phyloP scores from a whole-genome alignment of 2,797 vertebrate species.

The Cephalopachus bancanus region DNA sequence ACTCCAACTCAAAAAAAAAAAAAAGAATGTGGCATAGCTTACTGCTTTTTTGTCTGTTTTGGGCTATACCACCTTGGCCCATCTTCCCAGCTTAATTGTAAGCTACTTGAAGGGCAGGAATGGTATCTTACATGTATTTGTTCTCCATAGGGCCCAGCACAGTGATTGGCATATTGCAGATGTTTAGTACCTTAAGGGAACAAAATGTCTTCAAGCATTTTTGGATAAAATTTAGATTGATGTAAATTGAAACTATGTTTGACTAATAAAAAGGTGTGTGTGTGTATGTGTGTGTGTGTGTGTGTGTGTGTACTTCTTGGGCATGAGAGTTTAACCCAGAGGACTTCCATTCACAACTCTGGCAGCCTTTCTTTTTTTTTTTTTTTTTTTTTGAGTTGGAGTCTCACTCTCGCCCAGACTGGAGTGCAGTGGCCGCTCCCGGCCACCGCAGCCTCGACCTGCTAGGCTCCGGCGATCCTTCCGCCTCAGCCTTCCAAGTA shows the following conservation, averaged over 20 bases:
- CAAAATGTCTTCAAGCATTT: conserved; percentile 49
- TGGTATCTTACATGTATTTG: not conserved
- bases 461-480: too few relatives aligned
- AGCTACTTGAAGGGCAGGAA: not conserved
- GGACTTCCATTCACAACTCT: not conserved
- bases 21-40: not conserved
- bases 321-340: not conserved
- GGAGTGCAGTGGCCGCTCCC: too few relatives aligned
- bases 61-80: not conserved
- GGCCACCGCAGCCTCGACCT: too few relatives aligned
- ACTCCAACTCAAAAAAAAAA: too few relatives aligned
- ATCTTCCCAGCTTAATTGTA: not conserved
- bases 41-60: not conserved
- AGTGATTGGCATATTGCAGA: not conserved
- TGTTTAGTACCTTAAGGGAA: not conserved
- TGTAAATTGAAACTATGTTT: not conserved
- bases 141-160: not conserved
- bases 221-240: conserved; percentile 52
- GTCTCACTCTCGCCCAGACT: too few relatives aligned
- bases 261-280: not conserved
- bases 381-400: too few relatives aligned
- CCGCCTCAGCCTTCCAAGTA: too few relatives aligned
- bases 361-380: not conserved
- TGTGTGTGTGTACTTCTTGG: not conserved
- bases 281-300: not conserved